phyloP scores from a whole-genome alignment of 2,888 invertebrate genomes.

The Limnephilus rhombicus region DNA sequence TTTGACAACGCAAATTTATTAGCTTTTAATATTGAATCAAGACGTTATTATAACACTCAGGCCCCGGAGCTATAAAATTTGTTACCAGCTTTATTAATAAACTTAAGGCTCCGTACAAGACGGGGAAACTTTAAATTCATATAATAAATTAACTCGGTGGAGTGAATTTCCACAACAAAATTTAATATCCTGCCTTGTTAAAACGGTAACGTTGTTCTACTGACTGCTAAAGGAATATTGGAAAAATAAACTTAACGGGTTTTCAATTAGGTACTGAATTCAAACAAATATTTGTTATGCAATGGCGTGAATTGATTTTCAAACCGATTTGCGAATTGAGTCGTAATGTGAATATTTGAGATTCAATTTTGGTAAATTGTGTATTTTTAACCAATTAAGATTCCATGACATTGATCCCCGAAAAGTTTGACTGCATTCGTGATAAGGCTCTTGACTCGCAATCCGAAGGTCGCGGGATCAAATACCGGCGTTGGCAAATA shows the following conservation, averaged over 20 bases:
- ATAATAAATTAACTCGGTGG: neutral
- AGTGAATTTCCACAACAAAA: neutral
- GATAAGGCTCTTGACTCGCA: too few species aligned
- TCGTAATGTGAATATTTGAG: too few species aligned
- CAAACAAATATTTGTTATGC: neutral
- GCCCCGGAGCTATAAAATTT: neutral
- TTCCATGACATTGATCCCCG: too few species aligned
- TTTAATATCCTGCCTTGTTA: neutral
- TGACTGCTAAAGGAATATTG: neutral
- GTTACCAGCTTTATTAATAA: neutral
- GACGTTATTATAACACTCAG: neutral
- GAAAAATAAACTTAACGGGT: neutral
- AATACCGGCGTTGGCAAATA: too few species aligned
- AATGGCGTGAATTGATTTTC: neutral
- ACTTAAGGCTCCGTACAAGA: neutral
- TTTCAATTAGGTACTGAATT: neutral
- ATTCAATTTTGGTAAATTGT: too few species aligned
- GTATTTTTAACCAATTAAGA: too few species aligned
- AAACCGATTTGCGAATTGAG: too few species aligned
- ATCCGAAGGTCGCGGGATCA: too few species aligned
- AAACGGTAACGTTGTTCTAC: neutral
- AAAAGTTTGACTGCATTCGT: too few species aligned
- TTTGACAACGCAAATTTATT: neutral
- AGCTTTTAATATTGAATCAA: slow-evolving; percentile 1
- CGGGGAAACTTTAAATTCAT: neutral